Conservation (phyloP, 1,140 invertebrate genomes). For the Aphidius gifuensis region DNA sequence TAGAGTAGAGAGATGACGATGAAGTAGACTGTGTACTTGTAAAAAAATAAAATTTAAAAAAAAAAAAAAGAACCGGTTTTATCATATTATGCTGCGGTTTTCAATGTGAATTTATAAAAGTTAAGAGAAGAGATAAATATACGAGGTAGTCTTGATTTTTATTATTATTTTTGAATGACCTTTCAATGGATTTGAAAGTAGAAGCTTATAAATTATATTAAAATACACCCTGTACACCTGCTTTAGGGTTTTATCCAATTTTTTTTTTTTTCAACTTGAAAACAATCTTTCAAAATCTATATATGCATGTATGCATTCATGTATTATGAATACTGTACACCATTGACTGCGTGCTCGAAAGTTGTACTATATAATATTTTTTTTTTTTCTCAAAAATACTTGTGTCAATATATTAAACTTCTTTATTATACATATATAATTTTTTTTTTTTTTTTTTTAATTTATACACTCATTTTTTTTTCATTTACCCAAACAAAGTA, state of each 20-base stretch:
- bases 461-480: too few relatives aligned
- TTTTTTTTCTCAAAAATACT: too few relatives aligned
- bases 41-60: too few relatives aligned
- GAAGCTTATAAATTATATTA: constrained; percentile 10
- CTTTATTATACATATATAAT: too few relatives aligned
- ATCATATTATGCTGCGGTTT: not conserved
- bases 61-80: constrained; percentile 10
- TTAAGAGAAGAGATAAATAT: constrained; percentile 7
- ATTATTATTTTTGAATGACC: constrained; percentile 14
- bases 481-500: too few relatives aligned
- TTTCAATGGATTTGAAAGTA: constrained; percentile 10
- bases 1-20: constrained; percentile 12
- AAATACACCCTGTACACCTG: constrained; percentile 9
- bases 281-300: too few relatives aligned
- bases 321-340: too few relatives aligned
- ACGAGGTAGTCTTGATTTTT: constrained; percentile 6
- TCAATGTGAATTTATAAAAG: not conserved
- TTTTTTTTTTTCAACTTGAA: not conserved
- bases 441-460: too few relatives aligned
- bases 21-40: constrained; percentile 11
- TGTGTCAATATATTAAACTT: too few relatives aligned
- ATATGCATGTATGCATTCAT: too few relatives aligned
- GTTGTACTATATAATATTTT: too few relatives aligned
- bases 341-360: too few relatives aligned
- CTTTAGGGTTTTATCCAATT: not conserved